Evolutionary conservation across 1,140 invertebrate species (phyloP).

Genomic region (Oncopodura yosiiana): DNA sequence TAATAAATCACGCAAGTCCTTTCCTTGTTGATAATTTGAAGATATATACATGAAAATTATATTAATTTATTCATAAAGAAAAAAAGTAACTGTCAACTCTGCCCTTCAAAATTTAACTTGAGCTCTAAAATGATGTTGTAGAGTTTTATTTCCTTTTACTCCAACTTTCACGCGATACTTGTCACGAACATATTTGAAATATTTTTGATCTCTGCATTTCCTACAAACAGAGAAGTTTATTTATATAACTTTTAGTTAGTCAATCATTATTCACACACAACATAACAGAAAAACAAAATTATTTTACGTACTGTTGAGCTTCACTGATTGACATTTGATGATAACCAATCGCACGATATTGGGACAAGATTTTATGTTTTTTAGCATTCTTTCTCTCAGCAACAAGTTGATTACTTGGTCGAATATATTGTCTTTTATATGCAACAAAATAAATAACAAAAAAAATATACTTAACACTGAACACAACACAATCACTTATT

Average conservation of each 20-base stretch:
- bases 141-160: conserved; percentile 65
- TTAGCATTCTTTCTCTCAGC: conserved; percentile 1
- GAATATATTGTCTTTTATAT: conserved; percentile 26
- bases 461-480: not conserved
- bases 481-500: not conserved
- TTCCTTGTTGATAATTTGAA: too few relatives aligned
- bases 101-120: conserved; percentile 70
- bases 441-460: not conserved
- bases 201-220: conserved; percentile 72
- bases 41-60: too few relatives aligned
- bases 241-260: too few relatives aligned
- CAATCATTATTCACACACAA: too few relatives aligned
- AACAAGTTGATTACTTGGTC: conserved; percentile 20
- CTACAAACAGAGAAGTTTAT: too few relatives aligned
- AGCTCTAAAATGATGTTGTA: conserved; percentile 68
- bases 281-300: too few relatives aligned
- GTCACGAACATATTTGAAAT: conserved; percentile 68
- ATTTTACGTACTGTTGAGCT: conserved; percentile 39
- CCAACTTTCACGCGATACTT: conserved; percentile 66
- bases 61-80: too few relatives aligned
- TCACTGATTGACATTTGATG: conserved; percentile 56
- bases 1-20: too few relatives aligned
- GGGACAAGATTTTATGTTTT: conserved; percentile 46
- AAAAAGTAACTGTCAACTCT: too few relatives aligned
- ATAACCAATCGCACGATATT: conserved; percentile 80